A percentile compares a stretch with the other conserved stretches of the same genome.
Evolutionary conservation across 2,113 vertebrate genomes (phyloP).

Genomic region (Gallinago media): DNA sequence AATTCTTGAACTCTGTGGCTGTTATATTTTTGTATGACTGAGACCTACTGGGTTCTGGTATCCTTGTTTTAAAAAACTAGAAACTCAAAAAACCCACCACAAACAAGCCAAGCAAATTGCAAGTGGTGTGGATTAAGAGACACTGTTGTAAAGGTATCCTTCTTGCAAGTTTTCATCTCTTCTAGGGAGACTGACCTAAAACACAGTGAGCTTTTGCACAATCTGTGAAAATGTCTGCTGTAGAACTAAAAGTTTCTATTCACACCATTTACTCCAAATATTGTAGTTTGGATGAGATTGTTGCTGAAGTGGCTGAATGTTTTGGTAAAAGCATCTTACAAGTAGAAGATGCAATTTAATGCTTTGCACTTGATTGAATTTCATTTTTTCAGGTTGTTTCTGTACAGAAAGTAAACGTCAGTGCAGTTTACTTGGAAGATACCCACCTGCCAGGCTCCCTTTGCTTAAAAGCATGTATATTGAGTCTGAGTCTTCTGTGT

Average conservation of each 20-base stretch:
- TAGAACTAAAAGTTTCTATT: constrained; percentile 56
- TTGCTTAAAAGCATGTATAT: constrained; percentile 42
- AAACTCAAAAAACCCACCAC: no score
- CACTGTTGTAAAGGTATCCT: not conserved
- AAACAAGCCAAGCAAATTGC: not conserved
- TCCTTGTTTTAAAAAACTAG: not conserved
- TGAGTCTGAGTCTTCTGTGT: not conserved
- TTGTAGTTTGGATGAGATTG: constrained; percentile 34
- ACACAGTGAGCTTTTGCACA: no score
- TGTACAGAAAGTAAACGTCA: not conserved
- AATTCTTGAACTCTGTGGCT: not conserved
- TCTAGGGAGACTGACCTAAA: not conserved
- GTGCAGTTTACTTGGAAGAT: constrained; percentile 12
- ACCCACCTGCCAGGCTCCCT: not conserved
- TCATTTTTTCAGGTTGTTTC: constrained; percentile 45
- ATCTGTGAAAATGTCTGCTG: constrained; percentile 36
- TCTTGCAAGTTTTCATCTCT: not conserved
- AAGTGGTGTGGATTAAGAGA: not conserved
- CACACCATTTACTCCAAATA: constrained; percentile 65
- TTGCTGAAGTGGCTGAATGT: constrained; percentile 58
- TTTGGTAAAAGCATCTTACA: constrained; percentile 51
- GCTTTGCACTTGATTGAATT: constrained; percentile 44
- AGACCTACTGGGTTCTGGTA: not conserved
- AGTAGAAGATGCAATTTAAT: constrained; percentile 58
- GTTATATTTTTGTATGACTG: not conserved